Percentiles rank a stretch among this genome's conserved stretches.
phyloP scores from a whole-genome alignment of 2,888 invertebrate species.

The Plagodis dolabraria region DNA sequence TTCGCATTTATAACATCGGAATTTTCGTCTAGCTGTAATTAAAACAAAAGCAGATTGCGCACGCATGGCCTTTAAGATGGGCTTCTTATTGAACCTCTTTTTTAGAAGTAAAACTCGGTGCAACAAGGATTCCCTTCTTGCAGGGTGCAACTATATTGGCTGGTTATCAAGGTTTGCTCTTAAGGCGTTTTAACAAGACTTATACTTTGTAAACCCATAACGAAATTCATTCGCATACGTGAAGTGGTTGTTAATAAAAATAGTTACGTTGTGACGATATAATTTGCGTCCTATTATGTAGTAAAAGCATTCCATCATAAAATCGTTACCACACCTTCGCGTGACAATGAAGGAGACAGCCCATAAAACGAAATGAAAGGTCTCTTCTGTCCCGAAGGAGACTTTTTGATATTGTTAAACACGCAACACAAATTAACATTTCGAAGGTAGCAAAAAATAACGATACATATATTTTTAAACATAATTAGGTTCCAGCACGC shows the following conservation, averaged over 20 bases:
- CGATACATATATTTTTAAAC: not conserved
- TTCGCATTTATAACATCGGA: too few species aligned
- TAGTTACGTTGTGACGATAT: not conserved
- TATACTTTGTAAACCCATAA: too few species aligned
- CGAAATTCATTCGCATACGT: too few species aligned
- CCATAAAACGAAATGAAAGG: constrained; percentile 25
- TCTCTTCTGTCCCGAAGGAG: constrained; percentile 41
- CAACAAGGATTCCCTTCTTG: too few species aligned
- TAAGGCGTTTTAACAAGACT: too few species aligned
- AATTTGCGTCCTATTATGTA: not conserved
- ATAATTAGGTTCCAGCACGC: not conserved
- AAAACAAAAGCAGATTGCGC: too few species aligned
- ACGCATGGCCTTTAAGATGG: too few species aligned
- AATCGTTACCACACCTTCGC: constrained; percentile 24
- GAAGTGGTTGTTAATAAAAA: not conserved
- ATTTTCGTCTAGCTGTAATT: too few species aligned
- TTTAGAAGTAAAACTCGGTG: too few species aligned
- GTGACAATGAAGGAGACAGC: constrained; percentile 15
- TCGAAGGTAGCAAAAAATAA: constrained; percentile 13
- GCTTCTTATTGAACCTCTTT: too few species aligned
- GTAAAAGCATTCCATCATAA: constrained; percentile 1
- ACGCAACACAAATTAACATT: constrained; percentile 35
- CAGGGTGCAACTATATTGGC: too few species aligned
- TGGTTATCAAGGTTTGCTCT: too few species aligned
- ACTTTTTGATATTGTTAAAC: constrained; percentile 16